Evolutionary conservation across 2,888 invertebrate genomes (phyloP).

Genomic region (Kuschelorhynchus macadamiae): DNA sequence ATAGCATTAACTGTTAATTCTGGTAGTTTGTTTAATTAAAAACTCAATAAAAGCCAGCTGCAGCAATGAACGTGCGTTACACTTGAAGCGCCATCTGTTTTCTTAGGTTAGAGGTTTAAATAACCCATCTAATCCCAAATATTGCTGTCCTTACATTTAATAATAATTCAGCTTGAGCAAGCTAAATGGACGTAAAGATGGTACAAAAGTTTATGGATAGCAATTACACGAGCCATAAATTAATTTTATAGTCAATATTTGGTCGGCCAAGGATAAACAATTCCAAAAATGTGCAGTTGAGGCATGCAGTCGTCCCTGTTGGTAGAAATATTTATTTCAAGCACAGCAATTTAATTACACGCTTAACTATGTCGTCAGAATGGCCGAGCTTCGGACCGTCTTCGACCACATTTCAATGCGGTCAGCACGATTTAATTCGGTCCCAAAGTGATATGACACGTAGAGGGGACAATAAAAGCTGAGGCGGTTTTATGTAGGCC

Average conservation of each 20-base stretch:
- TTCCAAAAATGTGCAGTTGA: constrained; percentile 35
- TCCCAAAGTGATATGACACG: constrained; percentile 50
- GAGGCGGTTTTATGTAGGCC: constrained; percentile 49
- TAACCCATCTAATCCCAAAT: no score
- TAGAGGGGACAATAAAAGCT: constrained; percentile 46
- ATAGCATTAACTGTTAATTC: no score
- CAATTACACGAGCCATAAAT: constrained; percentile 33
- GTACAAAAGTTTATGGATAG: constrained; percentile 19
- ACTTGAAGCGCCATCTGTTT: no score
- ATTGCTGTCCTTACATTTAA: no score
- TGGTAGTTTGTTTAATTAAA: no score
- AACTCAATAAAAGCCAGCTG: no score
- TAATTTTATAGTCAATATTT: constrained; percentile 33
- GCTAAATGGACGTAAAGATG: not conserved
- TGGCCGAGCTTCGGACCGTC: constrained; percentile 48
- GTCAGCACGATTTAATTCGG: constrained; percentile 53
- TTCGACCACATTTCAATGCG: constrained; percentile 52
- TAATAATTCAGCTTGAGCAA: no score
- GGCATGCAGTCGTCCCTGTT: constrained; percentile 18
- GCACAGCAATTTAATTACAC: constrained; percentile 56
- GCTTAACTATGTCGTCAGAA: constrained; percentile 60
- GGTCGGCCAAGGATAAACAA: constrained; percentile 28
- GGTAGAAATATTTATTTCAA: constrained; percentile 39
- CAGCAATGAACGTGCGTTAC: no score
- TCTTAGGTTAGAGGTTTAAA: no score